phyloP scores from a whole-genome alignment of 2,888 invertebrate genomes.

The Leptogaster cylindrica region DNA sequence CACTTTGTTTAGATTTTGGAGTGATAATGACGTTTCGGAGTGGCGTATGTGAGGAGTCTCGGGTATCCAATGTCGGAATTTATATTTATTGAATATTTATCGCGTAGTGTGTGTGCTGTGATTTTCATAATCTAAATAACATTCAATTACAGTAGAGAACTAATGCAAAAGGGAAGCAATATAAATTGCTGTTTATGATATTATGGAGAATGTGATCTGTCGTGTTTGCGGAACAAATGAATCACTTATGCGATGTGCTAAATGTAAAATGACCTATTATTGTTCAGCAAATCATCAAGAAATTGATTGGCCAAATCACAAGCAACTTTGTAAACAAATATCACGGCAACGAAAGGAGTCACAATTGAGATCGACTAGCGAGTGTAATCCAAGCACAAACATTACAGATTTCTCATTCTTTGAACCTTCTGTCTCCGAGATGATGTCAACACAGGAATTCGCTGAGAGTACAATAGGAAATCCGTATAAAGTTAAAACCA shows the following conservation, averaged over 20 bases:
- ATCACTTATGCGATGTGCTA: conserved; percentile 71
- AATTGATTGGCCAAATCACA: conserved; percentile 80
- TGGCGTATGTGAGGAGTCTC: conserved; percentile 13
- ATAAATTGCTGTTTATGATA: too few species aligned
- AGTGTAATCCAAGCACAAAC: background rate
- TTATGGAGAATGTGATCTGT: conserved; percentile 21
- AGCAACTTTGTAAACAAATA: conserved; percentile 64
- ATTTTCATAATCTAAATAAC: too few species aligned
- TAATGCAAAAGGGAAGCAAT: too few species aligned
- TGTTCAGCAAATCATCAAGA: conserved; percentile 82
- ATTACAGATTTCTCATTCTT: background rate
- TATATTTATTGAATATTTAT: background rate
- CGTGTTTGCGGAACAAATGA: conserved; percentile 56
- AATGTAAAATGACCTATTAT: conserved; percentile 77
- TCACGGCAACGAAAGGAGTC: conserved; percentile 44
- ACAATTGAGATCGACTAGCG: conserved; percentile 39
- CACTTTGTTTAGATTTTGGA: too few species aligned
- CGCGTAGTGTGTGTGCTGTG: conserved; percentile 3
- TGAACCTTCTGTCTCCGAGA: conserved; percentile 18
- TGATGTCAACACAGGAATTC: background rate
- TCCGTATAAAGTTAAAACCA: background rate
- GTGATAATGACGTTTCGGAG: too few species aligned
- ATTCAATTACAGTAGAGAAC: too few species aligned
- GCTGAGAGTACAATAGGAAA: background rate
- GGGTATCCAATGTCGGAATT: conserved; percentile 30